phyloP scores from a whole-genome alignment of 1,140 invertebrate species.

The Caerostris extrusa region DNA sequence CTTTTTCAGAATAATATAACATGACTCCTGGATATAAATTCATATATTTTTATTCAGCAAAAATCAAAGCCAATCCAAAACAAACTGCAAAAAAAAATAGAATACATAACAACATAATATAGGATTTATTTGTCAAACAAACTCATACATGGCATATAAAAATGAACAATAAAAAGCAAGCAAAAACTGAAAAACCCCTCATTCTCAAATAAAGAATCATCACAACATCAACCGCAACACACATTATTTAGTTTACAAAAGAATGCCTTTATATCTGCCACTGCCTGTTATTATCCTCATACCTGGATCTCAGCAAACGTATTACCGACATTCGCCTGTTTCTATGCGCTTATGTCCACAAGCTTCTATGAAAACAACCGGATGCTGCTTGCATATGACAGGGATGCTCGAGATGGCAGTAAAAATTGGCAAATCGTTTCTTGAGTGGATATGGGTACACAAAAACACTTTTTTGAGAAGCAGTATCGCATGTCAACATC shows the following conservation, averaged over 20 bases:
- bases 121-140: too few species aligned
- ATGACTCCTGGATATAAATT: too few species aligned
- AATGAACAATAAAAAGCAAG: too few species aligned
- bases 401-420: background rate
- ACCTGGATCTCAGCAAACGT: background rate
- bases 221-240: too few species aligned
- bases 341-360: background rate
- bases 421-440: conserved; percentile 6
- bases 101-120: too few species aligned
- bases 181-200: too few species aligned
- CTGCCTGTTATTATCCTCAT: background rate
- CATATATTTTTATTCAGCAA: too few species aligned
- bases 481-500: background rate
- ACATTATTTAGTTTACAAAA: background rate
- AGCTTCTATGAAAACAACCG: conserved; percentile 29
- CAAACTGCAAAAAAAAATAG: too few species aligned
- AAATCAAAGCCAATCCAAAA: too few species aligned
- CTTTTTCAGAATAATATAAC: too few species aligned
- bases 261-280: background rate
- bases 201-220: too few species aligned
- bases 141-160: too few species aligned
- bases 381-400: background rate
- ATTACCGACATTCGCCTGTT: background rate
- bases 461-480: background rate
- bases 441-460: background rate